Conservation (phyloP, 2,888 invertebrate genomes). For the Trypoxylon attenuatum region DNA sequence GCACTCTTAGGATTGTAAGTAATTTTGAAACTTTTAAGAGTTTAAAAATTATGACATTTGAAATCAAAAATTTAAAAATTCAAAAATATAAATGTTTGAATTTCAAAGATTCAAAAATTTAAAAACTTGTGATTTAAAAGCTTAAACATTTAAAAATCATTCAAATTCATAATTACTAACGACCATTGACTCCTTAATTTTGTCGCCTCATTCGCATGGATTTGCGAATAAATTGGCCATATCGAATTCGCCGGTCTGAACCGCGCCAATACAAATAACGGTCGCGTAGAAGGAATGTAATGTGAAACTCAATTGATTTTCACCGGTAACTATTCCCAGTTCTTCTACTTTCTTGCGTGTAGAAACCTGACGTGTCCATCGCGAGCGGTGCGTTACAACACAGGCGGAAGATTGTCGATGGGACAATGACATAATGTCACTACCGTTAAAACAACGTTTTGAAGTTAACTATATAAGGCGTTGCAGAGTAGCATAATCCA, state of each 20-base stretch:
- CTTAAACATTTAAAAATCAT: too few species aligned
- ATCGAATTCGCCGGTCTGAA: not conserved
- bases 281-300: not conserved
- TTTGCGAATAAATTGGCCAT: not conserved
- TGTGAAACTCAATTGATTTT: not conserved
- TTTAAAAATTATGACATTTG: too few species aligned
- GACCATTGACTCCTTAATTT: too few species aligned
- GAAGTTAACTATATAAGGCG: constrained; percentile 12
- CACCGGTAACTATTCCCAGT: not conserved
- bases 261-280: not conserved
- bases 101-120: too few species aligned
- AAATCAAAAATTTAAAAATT: too few species aligned
- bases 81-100: too few species aligned
- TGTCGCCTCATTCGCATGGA: too few species aligned
- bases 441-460: constrained; percentile 4
- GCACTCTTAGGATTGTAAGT: constrained; percentile 84
- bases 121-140: too few species aligned
- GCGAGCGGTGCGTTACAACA: constrained; percentile 11
- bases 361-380: not conserved
- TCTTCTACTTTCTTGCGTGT: not conserved
- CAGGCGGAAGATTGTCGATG: constrained; percentile 18
- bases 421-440: constrained; percentile 13
- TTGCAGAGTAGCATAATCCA: too few species aligned
- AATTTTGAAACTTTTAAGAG: constrained; percentile 21
- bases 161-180: too few species aligned